Conservation (phyloP, 2,113 vertebrate genomes). For the Xiphophorus maculatus region DNA sequence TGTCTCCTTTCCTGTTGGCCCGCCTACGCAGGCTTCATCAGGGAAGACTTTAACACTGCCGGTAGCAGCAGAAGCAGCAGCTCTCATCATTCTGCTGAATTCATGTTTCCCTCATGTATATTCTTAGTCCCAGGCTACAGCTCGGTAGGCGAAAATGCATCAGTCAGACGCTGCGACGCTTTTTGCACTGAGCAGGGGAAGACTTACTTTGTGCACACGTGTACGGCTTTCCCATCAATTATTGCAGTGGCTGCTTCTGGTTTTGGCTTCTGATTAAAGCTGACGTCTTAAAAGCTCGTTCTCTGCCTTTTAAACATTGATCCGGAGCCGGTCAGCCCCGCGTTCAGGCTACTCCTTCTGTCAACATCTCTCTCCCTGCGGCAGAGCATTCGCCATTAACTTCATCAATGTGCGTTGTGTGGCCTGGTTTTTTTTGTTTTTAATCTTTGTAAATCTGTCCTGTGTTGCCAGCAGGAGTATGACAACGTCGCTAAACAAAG, state of each 20-base stretch:
- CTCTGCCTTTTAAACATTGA: conserved; percentile 49
- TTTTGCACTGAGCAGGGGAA: conserved; percentile 20
- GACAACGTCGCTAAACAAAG: not conserved
- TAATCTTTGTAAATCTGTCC: not conserved
- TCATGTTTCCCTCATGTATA: conserved; percentile 15
- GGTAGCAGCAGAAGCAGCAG: conserved; percentile 41
- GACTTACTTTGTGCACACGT: conserved; percentile 11
- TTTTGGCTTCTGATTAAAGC: conserved; percentile 31
- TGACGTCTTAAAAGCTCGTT: conserved; percentile 61
- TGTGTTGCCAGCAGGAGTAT: not conserved
- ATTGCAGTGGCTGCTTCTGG: not conserved
- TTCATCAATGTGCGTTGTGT: conserved; percentile 10
- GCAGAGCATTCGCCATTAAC: conserved; percentile 2
- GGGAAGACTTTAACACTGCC: conserved; percentile 37
- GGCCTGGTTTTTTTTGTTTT: not conserved
- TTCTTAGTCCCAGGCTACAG: conserved; percentile 42
- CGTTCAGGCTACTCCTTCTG: conserved; percentile 29
- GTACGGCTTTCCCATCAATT: conserved; percentile 30
- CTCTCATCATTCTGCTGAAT: conserved; percentile 37
- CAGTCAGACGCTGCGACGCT: conserved; percentile 11
- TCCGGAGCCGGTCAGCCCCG: conserved; percentile 40
- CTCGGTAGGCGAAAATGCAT: conserved; percentile 17
- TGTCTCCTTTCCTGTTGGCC: conserved; percentile 37
- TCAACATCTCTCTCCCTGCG: conserved; percentile 23
- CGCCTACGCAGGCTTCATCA: conserved; percentile 46